Base-by-base conservation (phyloP, 2,888 invertebrate genomes). In the Cataglyphis rosenhaueri region DNA sequence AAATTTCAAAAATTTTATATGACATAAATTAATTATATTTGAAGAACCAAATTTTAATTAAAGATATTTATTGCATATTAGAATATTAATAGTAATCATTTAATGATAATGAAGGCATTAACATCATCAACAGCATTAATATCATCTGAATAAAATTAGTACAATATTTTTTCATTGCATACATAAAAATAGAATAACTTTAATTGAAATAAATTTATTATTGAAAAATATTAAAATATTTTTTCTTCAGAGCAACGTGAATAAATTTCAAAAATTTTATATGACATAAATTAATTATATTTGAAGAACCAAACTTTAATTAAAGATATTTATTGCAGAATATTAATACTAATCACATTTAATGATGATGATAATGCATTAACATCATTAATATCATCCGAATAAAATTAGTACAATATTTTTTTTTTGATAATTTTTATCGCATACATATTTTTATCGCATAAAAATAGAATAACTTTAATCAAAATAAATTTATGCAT, bases 191-290 rank as follows among this genome's bases (percentile, higher is more conserved):
- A n/a, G 5, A 29, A 8, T 41, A 32, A 32, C n/a, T 29, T 29
- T 52, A 4, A 76, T 59, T 32, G 18, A 52, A 44, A 66, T 29
- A n/a, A 52, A 25, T 25, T 25, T 25, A 25, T 75, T 75, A 29
- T 44, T 32, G 21, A 15, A 15, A 62, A 9, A 48, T 18, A 25
- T 35, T 32, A 8, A 48, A 64, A 32, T 0, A 75, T 8, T 66
- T 44, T 15, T 48, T 48, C 3, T 15, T 48, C 4, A 15, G 1
- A 15, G 0, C 4, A 65, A 65, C 0, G 29, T 12, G 38, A 41
- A 65, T 15, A 25, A 6, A 52, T 52, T 52, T 52, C n/a, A 3
- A 8, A 52, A 52, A 52, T 52, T 18, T 52, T 52, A n/a, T n/a
- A 2, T n/a, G 8, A 6, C 48, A 48, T 6, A 18, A 2, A 21